Evolutionary conservation across 1,140 invertebrate species (phyloP), one percentile per base, ranked within the genome.

Genomic region (Drosophila quadrilineata): DNA sequence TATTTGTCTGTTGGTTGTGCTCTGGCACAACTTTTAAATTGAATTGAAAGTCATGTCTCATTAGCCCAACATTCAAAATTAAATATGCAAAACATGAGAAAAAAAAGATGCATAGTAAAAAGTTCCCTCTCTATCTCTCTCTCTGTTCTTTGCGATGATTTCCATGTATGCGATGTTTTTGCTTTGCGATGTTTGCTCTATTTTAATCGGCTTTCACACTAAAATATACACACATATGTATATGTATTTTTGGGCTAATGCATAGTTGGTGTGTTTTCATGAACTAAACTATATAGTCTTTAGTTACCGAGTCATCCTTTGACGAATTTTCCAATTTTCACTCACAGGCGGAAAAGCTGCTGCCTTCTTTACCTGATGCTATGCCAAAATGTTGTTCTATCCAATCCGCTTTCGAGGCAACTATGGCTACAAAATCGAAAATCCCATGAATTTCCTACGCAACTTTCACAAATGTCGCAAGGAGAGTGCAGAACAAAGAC

Each of bases 351-450:
- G 3, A 24, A 6, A 24, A 40, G 24, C 17, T 40, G 24, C 31
- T 19, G 14, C 53, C 14, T n/a, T n/a, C n/a, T n/a, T n/a, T n/a
- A n/a, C n/a, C n/a, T n/a, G n/a, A n/a, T n/a, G n/a, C n/a, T n/a
- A 17, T 29, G 16, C 26, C 8, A 46, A 49, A 53, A 50, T 63
- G 45, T 57, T 46, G 54, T 67, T 45, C 36, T 26, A 45, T 10
- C 28, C 66, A 76, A 80, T 76, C 77, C 59, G 52, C 63, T 82
- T 82, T 72, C 22, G 31, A 26, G 43, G 58, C 33, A 72, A 69
- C 36, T 65, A 58, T 33, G 35, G 26, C 62, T 65, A 59, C 36
- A 10, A 21, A 31, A 19, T 17, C 3, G 26, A 10, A 21, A 31
- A 19, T 17, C 3, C 8, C 21, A 12, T n/a, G n/a, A 46, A 49